Conservation (phyloP, 2,888 invertebrate genomes). For the Hedya salicella region DNA sequence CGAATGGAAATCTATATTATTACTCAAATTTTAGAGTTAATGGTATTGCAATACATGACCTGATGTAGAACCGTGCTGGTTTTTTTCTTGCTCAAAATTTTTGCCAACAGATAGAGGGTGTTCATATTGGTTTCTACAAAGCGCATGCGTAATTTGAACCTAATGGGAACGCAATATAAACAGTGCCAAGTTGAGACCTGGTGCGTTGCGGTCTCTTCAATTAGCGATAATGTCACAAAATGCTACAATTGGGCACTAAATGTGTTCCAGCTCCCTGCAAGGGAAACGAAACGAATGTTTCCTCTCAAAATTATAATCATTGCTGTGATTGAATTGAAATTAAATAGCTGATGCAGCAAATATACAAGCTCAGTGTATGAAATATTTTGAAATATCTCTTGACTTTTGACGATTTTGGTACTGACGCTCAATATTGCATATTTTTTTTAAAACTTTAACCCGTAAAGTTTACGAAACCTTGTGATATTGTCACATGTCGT, state of each 20-base stretch:
- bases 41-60: conserved; percentile 1
- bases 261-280: conserved; percentile 2
- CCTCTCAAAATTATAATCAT: conserved; percentile 28
- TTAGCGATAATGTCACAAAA: conserved; percentile 34
- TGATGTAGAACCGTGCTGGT: background rate
- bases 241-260: conserved; percentile 17
- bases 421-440: conserved; percentile 41
- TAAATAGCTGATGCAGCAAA: conserved; percentile 31
- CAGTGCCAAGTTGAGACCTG: conserved; percentile 63
- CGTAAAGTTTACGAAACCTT: conserved; percentile 11
- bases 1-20: conserved; percentile 18
- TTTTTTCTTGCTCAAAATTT: conserved; percentile 33
- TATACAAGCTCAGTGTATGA: conserved; percentile 31
- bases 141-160: background rate
- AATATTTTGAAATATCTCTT: conserved; percentile 20
- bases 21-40: background rate
- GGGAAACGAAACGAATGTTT: conserved; percentile 27
- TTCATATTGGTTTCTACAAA: conserved; percentile 27
- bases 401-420: conserved; percentile 32
- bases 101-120: conserved; percentile 22
- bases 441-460: conserved; percentile 25
- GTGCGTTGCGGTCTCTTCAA: conserved; percentile 27
- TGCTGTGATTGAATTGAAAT: conserved; percentile 39
- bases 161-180: conserved; percentile 36
- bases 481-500: conserved; percentile 30